Conservation (phyloP, 1,140 invertebrate genomes). For the Pseudomyrmex concolor region DNA sequence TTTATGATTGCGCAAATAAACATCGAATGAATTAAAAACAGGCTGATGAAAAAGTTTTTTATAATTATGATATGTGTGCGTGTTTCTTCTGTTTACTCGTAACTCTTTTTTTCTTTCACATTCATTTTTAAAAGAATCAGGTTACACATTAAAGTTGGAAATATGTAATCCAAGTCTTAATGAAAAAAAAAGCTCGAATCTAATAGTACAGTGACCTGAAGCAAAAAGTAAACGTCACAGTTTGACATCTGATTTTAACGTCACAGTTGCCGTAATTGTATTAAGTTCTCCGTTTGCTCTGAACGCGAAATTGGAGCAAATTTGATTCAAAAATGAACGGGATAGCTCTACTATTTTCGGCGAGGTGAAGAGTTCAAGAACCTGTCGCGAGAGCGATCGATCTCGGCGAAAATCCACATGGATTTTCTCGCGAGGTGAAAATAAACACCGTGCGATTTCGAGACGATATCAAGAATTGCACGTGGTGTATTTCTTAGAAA, state of each 20-base stretch:
- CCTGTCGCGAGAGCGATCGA: constrained; percentile 20
- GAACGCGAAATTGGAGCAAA: constrained; percentile 59
- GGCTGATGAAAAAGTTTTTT: too few species aligned
- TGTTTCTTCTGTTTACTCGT: too few species aligned
- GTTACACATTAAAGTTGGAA: too few species aligned
- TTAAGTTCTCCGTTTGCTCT: constrained; percentile 52
- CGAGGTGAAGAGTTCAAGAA: constrained; percentile 69
- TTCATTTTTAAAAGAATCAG: neutral
- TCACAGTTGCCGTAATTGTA: constrained; percentile 19
- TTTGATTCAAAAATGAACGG: constrained; percentile 60
- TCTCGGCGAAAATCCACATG: constrained; percentile 8
- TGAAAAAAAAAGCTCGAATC: neutral
- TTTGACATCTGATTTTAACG: constrained; percentile 29
- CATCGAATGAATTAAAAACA: too few species aligned
- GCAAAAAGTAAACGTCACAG: constrained; percentile 43
- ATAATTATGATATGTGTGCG: too few species aligned
- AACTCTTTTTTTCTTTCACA: neutral
- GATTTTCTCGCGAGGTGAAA: constrained; percentile 19
- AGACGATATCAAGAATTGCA: constrained; percentile 30
- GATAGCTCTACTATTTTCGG: constrained; percentile 58
- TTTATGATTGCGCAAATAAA: too few species aligned
- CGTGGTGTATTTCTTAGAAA: too few species aligned
- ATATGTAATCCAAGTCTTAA: constrained; percentile 3
- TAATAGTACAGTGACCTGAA: constrained; percentile 14
- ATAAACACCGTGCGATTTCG: constrained; percentile 26